These are phyloP conservation scores for Ranitomeya imitator DNA, from an alignment of 2,113 vertebrate species.

Conservation along the genomic window DNA sequence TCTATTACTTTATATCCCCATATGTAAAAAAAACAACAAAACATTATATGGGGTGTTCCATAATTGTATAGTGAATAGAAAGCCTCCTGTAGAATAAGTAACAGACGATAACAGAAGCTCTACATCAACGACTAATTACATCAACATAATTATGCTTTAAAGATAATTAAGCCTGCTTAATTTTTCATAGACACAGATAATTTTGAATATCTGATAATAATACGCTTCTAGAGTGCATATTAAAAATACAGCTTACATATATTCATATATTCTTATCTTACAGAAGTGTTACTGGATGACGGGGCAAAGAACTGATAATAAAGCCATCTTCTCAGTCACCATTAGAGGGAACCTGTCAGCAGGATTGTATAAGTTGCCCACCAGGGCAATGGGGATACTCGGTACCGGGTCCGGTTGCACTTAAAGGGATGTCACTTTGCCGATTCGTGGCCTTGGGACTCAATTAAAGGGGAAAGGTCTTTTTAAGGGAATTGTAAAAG, in stretches of 20 bases:
- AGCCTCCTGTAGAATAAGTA: background rate
- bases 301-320: background rate
- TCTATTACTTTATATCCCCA: too few relatives aligned
- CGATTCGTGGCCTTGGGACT: too few relatives aligned
- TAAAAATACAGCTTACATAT: background rate
- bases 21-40: too few relatives aligned
- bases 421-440: too few relatives aligned
- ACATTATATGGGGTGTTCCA: background rate
- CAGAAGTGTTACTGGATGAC: background rate
- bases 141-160: conserved; percentile 5
- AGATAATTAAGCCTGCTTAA: conserved; percentile 1
- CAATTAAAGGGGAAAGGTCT: too few relatives aligned
- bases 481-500: too few relatives aligned
- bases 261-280: background rate
- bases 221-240: background rate
- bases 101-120: background rate
- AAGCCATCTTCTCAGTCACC: background rate
- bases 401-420: too few relatives aligned
- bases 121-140: conserved; percentile 1
- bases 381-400: too few relatives aligned
- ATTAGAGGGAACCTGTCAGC: background rate
- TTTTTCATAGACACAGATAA: background rate
- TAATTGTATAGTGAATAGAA: background rate
- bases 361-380: too few relatives aligned
- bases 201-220: background rate